Percentiles rank a stretch among this genome's conserved stretches.
Evolutionary conservation across 2,113 vertebrate species (phyloP).

Genomic region (Phasianus colchicus): DNA sequence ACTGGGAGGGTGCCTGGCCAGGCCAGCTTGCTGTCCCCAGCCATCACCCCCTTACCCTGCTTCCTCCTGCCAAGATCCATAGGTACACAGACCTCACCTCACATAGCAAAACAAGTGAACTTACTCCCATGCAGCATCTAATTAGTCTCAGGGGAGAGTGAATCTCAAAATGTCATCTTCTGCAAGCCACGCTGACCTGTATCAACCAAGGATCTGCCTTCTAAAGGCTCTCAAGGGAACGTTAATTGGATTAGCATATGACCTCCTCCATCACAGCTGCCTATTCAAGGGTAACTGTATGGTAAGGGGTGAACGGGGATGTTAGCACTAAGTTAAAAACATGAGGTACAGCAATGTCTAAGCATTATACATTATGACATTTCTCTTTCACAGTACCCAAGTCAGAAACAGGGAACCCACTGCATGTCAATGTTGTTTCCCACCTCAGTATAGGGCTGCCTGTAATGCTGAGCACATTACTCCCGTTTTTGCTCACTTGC

Average conservation of each 20-base stretch:
- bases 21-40: background rate
- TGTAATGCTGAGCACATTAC: background rate
- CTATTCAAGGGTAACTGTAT: background rate
- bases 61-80: background rate
- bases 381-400: background rate
- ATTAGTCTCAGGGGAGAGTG: background rate
- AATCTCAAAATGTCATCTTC: slow-evolving; percentile 34
- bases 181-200: background rate
- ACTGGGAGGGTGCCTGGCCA: rapidly evolving
- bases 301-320: background rate
- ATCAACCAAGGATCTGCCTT: background rate
- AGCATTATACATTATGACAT: background rate
- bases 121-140: background rate
- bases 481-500: background rate
- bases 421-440: background rate
- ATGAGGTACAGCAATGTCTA: background rate
- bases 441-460: background rate
- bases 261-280: background rate
- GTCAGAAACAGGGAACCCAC: background rate
- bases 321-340: background rate
- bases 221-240: background rate
- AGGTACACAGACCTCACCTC: background rate
- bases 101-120: background rate
- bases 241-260: background rate
- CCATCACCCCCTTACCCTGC: background rate